Base-by-base conservation (phyloP, 2,797 vertebrate genomes). In the Gymnoscopelus microlampas region DNA sequence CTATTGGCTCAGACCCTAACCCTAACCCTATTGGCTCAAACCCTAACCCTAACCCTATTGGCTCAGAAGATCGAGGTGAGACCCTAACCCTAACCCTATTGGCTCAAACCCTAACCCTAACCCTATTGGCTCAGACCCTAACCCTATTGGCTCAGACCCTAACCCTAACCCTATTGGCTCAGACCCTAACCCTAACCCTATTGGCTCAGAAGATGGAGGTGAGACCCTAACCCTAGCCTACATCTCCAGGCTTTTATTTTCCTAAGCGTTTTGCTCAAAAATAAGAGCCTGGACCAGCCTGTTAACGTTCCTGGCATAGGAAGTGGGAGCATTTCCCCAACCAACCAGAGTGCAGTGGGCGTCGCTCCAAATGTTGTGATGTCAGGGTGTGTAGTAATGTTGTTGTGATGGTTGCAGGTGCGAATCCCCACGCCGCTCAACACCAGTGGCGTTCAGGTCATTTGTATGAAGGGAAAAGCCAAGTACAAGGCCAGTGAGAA, bases 401-500 rank as follows among this genome's bases (percentile, higher is more conserved):
- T 29, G 26, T n/a, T n/a, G n/a, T n/a, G n/a, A 44, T 44, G 39
- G 39, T 44, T 23, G 39, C 82, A 99, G 98, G 98, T 99, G 79
- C 96, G 97, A 60, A 99, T 99, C 85, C 98, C 98, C 66, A 99
- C 97, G 0, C 98, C 98, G 0, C 94, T 99, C 74, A 99, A 99
- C 88, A 99, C 98, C 78, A 99, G 98, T 2, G 98, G 98, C 0
- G 98, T 99, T 71, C 98, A 99, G 85, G 98, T 99, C 81, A 99
- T 99, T 93, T 99, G 98, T 85, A 99, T 99, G 98, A 99, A 99
- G 93, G 98, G 98, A 85, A 99, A 99, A 85, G 98, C 98, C 0
- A 99, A 99, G 91, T 99, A 99, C 93, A 99, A 99, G 90, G 98
- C 98, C 94, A 99, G 98, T 65, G 98, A 99, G 94, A 99, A 99